Conservation (phyloP, 2,113 vertebrate species). For the Formicarius rufipectus region DNA sequence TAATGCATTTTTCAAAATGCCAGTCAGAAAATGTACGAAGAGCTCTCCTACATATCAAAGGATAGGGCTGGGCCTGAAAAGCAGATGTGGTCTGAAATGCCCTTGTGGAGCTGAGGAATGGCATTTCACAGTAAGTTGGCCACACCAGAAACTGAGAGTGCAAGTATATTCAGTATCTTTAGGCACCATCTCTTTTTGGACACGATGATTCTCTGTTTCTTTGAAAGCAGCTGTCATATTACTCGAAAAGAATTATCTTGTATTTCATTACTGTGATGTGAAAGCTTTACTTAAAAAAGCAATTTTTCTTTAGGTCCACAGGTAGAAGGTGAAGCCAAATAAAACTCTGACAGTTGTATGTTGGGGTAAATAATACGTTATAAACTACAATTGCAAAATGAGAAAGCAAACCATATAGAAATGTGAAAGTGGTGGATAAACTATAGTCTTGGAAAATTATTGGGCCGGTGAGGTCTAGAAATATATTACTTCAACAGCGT, state of each 20-base stretch:
- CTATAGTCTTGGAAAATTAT: not conserved
- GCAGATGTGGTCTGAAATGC: not conserved
- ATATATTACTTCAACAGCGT: not conserved
- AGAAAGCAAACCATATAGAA: not conserved
- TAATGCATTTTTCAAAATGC: not conserved
- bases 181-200: not conserved
- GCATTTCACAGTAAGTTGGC: not conserved
- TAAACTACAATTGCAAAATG: not conserved
- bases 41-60: not conserved
- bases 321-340: not conserved
- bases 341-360: not conserved
- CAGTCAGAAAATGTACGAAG: not conserved
- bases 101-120: not conserved
- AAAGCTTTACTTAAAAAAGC: not conserved
- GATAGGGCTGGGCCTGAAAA: not conserved
- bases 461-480: not conserved
- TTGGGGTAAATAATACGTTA: not conserved
- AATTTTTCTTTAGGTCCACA: not conserved
- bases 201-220: not conserved
- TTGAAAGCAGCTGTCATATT: constrained; percentile 4
- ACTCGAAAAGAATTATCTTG: not conserved
- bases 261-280: not conserved
- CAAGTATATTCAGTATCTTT: not conserved
- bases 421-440: not conserved
- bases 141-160: not conserved